These are phyloP conservation scores for Synergus umbraculus DNA, from an alignment of 2,888 invertebrate genomes.

Conservation along the genomic window DNA sequence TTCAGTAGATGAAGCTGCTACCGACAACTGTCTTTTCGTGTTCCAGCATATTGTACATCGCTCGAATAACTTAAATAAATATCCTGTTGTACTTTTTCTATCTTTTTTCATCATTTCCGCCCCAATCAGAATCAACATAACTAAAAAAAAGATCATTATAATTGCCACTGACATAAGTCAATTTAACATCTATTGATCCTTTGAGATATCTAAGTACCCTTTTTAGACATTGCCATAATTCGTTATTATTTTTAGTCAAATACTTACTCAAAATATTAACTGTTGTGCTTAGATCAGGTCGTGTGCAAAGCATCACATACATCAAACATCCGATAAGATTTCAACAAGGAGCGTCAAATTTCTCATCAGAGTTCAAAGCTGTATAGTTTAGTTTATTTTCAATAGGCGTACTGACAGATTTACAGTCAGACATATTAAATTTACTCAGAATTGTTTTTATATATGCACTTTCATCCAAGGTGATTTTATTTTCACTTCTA, in stretches of 20 bases:
- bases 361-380: no score
- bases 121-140: conserved; percentile 46
- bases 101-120: conserved; percentile 13
- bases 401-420: conserved; percentile 42
- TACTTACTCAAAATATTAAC: conserved; percentile 49
- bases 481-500: conserved; percentile 43
- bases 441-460: conserved; percentile 49
- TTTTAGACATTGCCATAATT: no score
- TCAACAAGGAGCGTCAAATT: conserved; percentile 44
- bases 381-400: no score
- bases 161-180: conserved; percentile 25
- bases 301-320: conserved; percentile 50
- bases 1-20: conserved; percentile 54
- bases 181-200: conserved; percentile 43
- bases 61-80: conserved; percentile 50
- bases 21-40: conserved; percentile 56
- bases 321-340: conserved; percentile 52
- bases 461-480: conserved; percentile 55
- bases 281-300: conserved; percentile 45
- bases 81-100: conserved; percentile 51
- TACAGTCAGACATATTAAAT: conserved; percentile 58
- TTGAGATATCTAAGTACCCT: no score
- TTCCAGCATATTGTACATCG: conserved; percentile 49
- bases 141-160: conserved; percentile 36
- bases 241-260: conserved; percentile 46